Evolutionary conservation across 2,113 vertebrate species (phyloP).

Genomic region (Mustela lutreola): DNA sequence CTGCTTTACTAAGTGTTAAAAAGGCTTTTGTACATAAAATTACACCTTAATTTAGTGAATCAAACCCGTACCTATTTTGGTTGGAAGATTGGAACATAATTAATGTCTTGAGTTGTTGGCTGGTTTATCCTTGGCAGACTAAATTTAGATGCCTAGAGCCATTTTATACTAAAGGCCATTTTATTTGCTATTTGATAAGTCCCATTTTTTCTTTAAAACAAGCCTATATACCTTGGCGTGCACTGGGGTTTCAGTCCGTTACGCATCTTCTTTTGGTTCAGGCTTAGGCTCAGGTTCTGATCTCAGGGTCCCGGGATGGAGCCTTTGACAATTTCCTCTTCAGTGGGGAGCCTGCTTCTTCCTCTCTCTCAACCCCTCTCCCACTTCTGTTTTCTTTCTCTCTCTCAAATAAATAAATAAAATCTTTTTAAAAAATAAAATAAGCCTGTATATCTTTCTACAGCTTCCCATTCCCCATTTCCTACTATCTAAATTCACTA

Average conservation of each 20-base stretch:
- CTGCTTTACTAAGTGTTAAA: constrained; percentile 63
- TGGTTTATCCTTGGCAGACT: constrained; percentile 53
- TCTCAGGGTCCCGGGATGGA: neutral
- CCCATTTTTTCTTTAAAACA: constrained; percentile 60
- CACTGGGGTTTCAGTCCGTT: neutral
- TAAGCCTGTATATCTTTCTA: neutral
- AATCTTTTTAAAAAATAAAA: neutral
- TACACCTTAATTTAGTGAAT: constrained; percentile 75
- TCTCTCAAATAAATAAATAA: neutral
- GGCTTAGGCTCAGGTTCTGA: neutral
- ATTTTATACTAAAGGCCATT: constrained; percentile 51
- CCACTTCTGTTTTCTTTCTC: neutral
- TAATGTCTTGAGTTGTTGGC: constrained; percentile 63
- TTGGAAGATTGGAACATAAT: constrained; percentile 70
- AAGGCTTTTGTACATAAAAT: constrained; percentile 76
- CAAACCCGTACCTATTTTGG: constrained; percentile 71
- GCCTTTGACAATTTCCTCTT: neutral
- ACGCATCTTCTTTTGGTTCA: neutral
- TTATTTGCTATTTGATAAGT: constrained; percentile 59
- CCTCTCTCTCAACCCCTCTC: neutral
- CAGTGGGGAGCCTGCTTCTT: neutral
- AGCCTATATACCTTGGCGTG: neutral
- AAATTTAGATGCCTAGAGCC: constrained; percentile 73
- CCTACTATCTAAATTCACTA: neutral
- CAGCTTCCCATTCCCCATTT: neutral